These are phyloP conservation scores for Gouania willdenowi DNA, from an alignment of 2,797 vertebrate genomes.

Conservation along the genomic window DNA sequence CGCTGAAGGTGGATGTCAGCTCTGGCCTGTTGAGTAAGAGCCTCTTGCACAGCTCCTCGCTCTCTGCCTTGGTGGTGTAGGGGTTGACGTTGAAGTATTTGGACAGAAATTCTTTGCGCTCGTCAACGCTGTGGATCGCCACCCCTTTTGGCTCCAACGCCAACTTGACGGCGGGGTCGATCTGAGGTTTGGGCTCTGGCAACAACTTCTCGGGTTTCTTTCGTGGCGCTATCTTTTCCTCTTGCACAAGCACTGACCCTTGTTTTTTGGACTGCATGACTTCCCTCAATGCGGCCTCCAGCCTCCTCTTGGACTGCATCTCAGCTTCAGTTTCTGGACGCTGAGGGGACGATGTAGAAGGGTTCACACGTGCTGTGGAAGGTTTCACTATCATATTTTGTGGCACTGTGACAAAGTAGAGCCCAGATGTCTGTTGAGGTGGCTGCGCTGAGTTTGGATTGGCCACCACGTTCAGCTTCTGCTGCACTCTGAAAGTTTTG, in stretches of 20 bases:
- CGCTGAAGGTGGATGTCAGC: slow-evolving; percentile 82
- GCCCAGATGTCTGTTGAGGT: slow-evolving; percentile 33
- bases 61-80: slow-evolving; percentile 84
- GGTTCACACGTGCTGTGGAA: slow-evolving; percentile 20
- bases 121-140: slow-evolving; percentile 74
- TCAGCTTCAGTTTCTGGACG: slow-evolving; percentile 44
- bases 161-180: slow-evolving; percentile 69
- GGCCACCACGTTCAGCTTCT: background rate
- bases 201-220: slow-evolving; percentile 59
- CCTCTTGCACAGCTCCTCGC: slow-evolving; percentile 80
- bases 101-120: slow-evolving; percentile 83
- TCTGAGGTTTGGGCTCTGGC: slow-evolving; percentile 20
- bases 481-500: slow-evolving; percentile 10
- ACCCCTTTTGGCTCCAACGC: slow-evolving; percentile 76
- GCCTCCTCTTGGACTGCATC: slow-evolving; percentile 64
- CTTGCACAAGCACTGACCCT: too few relatives aligned
- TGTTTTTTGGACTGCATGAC: slow-evolving; percentile 71
- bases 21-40: slow-evolving; percentile 82
- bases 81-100: slow-evolving; percentile 91
- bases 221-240: slow-evolving; percentile 75
- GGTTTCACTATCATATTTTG: slow-evolving; percentile 48
- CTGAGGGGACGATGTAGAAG: background rate
- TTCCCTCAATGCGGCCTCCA: slow-evolving; percentile 69
- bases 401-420: slow-evolving; percentile 67
- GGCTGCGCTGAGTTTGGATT: slow-evolving; percentile 39